A percentile compares a stretch with the other conserved stretches of the same genome.
phyloP scores from a whole-genome alignment of 2,797 vertebrate species.

The Lutjanus argentimaculatus region DNA sequence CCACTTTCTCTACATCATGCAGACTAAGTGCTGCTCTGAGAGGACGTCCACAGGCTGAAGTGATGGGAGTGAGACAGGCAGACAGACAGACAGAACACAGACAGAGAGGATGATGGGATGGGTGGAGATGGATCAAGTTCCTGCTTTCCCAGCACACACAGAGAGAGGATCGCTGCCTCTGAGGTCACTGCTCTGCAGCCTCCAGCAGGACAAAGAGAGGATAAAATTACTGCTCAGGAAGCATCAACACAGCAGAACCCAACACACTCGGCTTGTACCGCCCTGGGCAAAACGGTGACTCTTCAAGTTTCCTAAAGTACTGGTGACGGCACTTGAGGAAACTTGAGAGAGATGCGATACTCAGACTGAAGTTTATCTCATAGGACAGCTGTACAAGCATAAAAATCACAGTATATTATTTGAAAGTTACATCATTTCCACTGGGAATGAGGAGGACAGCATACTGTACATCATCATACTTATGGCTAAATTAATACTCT shows the following conservation, averaged over 20 bases:
- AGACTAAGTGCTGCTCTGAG: constrained; percentile 43
- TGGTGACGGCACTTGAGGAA: too few relatives aligned
- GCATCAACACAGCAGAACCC: constrained; percentile 25
- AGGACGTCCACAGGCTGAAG: background rate
- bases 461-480: background rate
- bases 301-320: background rate
- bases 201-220: constrained; percentile 32
- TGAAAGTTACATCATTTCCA: background rate
- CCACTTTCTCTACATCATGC: constrained; percentile 20
- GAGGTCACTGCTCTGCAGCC: constrained; percentile 36
- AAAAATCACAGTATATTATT: background rate
- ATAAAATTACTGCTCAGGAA: constrained; percentile 53
- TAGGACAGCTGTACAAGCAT: background rate
- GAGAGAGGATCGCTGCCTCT: constrained; percentile 24
- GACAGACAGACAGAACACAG: constrained; percentile 21
- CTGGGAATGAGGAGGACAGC: background rate
- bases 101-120: constrained; percentile 37
- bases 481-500: background rate
- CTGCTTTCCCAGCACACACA: constrained; percentile 49
- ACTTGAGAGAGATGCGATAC: background rate
- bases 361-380: background rate
- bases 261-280: background rate
- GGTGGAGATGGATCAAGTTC: constrained; percentile 54
- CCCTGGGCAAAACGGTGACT: background rate
- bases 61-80: constrained; percentile 17